Conservation (phyloP, 2,888 invertebrate genomes). For the Geophilus truncorum region DNA sequence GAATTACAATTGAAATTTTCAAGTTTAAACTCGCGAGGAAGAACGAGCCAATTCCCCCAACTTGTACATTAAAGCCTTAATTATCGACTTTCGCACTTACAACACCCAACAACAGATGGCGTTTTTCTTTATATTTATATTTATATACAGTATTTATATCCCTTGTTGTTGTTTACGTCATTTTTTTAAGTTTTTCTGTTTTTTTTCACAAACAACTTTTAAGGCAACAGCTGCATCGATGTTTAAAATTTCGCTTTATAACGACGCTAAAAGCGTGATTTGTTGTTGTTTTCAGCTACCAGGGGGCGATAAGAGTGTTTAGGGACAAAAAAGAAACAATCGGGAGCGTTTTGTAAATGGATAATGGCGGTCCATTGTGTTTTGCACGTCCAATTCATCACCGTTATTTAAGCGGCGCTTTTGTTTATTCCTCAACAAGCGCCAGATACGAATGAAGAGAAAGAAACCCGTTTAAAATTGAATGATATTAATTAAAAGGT, state of each 20-base stretch:
- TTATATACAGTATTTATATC: too few relatives aligned
- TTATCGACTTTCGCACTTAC: background rate
- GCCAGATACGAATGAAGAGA: background rate
- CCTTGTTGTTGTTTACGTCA: background rate
- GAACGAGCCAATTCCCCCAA: background rate
- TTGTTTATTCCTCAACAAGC: background rate
- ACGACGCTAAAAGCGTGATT: too few relatives aligned
- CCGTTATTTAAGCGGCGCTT: background rate
- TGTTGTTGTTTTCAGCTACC: background rate
- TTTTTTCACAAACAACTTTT: background rate
- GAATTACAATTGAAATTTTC: background rate
- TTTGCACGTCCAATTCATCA: slow-evolving; percentile 15
- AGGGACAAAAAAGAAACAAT: background rate
- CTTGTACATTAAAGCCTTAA: too few relatives aligned
- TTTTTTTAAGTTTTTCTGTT: background rate
- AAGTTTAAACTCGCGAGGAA: background rate
- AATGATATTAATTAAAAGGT: slow-evolving; percentile 34
- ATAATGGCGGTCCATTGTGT: background rate
- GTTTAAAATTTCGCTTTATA: background rate
- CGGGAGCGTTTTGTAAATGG: background rate
- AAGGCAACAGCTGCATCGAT: background rate
- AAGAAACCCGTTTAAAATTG: slow-evolving; percentile 33
- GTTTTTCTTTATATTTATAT: background rate
- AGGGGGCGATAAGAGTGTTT: background rate
- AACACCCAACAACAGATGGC: background rate